Percentiles rank a stretch among this genome's conserved stretches.
Conservation (phyloP, 1,140 invertebrate genomes). For the Drosophila nannoptera region DNA sequence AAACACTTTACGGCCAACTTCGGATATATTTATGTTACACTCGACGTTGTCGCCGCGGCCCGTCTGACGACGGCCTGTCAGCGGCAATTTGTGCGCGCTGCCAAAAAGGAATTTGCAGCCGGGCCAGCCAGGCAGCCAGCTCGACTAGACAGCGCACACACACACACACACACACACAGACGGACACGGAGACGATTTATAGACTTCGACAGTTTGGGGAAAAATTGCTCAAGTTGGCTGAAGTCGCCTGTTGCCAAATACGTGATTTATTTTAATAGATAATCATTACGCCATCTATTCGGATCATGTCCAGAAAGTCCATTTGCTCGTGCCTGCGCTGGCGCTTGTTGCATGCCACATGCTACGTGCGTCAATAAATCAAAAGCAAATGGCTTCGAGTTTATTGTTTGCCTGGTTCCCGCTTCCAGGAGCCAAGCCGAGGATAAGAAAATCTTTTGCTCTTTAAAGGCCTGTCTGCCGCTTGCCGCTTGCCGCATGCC, state of each 20-base stretch:
- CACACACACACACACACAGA: slow-evolving; percentile 21
- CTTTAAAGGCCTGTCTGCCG: slow-evolving; percentile 9
- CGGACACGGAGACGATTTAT: slow-evolving; percentile 60
- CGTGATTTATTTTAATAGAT: slow-evolving; percentile 78
- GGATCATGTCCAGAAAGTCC: slow-evolving; percentile 45
- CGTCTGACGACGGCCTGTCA: slow-evolving; percentile 45
- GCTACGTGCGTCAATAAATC: slow-evolving; percentile 71
- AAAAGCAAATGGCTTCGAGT: slow-evolving; percentile 73
- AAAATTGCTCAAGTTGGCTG: slow-evolving; percentile 33
- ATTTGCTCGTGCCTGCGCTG: slow-evolving; percentile 27
- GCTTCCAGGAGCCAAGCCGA: neutral
- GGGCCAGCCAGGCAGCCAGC: slow-evolving; percentile 6
- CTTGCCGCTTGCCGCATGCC: slow-evolving; percentile 16
- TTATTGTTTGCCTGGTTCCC: slow-evolving; percentile 62
- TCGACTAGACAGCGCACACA: slow-evolving; percentile 26
- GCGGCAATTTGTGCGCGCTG: slow-evolving; percentile 61
- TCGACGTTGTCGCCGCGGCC: slow-evolving; percentile 50
- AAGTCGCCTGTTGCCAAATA: slow-evolving; percentile 62
- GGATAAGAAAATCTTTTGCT: slow-evolving; percentile 9
- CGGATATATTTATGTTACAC: slow-evolving; percentile 77
- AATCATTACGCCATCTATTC: slow-evolving; percentile 77
- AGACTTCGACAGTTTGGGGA: slow-evolving; percentile 59
- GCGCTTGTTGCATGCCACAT: slow-evolving; percentile 62
- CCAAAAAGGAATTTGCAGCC: slow-evolving; percentile 39
- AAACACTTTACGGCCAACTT: slow-evolving; percentile 70